Percentiles rank a stretch among this genome's conserved stretches.
phyloP scores from a whole-genome alignment of 2,888 invertebrate genomes.

The Hypena proboscidalis region DNA sequence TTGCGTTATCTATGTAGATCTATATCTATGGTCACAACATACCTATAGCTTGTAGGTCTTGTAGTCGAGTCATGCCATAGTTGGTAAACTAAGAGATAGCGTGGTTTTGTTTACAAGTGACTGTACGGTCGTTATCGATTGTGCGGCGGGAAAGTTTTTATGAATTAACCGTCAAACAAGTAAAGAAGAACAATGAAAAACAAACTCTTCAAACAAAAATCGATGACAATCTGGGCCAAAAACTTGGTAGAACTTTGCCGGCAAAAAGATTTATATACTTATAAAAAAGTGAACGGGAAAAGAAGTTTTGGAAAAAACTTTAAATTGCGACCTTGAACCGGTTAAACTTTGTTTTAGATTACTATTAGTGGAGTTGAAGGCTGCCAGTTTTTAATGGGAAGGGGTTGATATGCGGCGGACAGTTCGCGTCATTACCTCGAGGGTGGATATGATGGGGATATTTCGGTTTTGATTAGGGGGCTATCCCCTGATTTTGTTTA shows the following conservation, averaged over 20 bases:
- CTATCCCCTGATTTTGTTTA: slow-evolving; percentile 50
- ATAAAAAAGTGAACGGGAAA: slow-evolving; percentile 84
- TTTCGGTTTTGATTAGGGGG: slow-evolving; percentile 58
- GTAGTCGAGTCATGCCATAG: slow-evolving; percentile 12
- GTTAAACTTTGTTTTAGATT: slow-evolving; percentile 82
- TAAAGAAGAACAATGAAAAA: slow-evolving; percentile 86
- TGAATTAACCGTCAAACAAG: slow-evolving; percentile 86
- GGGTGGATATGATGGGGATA: slow-evolving; percentile 62
- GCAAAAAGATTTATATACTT: slow-evolving; percentile 86
- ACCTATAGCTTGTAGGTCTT: slow-evolving; percentile 5
- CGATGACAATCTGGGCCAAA: slow-evolving; percentile 86
- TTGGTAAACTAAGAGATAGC: slow-evolving; percentile 31
- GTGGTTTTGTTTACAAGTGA: slow-evolving; percentile 74
- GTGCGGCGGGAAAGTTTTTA: slow-evolving; percentile 82
- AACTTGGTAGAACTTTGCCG: slow-evolving; percentile 82
- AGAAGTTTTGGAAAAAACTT: slow-evolving; percentile 85
- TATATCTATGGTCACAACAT: too few relatives aligned
- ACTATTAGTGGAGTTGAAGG: slow-evolving; percentile 80
- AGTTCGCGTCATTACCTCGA: slow-evolving; percentile 60
- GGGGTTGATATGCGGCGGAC: slow-evolving; percentile 67
- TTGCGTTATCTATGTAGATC: too few relatives aligned
- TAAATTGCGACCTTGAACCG: slow-evolving; percentile 86
- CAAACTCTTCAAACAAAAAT: slow-evolving; percentile 86
- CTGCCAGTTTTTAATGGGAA: slow-evolving; percentile 76
- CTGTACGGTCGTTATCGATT: slow-evolving; percentile 74